Evolutionary conservation across 2,113 vertebrate genomes (phyloP).

Genomic region (Tyrannus savana): DNA sequence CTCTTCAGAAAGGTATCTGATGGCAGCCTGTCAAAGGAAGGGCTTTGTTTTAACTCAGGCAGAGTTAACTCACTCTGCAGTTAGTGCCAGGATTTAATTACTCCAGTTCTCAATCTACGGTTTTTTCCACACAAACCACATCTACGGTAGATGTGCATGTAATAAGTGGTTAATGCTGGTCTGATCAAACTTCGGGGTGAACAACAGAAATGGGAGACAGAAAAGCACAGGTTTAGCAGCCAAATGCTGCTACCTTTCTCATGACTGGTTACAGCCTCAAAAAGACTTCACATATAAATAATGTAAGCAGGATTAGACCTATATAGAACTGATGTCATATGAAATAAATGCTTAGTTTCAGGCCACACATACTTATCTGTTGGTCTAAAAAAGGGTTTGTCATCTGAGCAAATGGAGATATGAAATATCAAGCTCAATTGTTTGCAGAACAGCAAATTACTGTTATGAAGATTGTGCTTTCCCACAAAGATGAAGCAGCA

Average conservation of each 20-base stretch:
- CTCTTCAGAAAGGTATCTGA: conserved; percentile 73
- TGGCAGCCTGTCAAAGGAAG: conserved; percentile 53
- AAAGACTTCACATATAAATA: neutral
- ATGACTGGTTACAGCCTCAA: neutral
- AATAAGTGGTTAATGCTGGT: neutral
- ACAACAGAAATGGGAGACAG: neutral
- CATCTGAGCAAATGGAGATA: neutral
- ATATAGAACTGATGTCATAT: neutral
- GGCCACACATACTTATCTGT: neutral
- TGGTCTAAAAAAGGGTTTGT: neutral
- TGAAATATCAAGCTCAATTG: neutral
- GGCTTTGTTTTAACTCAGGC: conserved; percentile 51
- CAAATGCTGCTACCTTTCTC: neutral
- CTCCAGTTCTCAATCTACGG: neutral
- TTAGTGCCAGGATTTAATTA: conserved; percentile 44
- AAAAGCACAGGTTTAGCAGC: conserved; percentile 21
- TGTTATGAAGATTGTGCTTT: neutral
- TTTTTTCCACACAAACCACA: neutral
- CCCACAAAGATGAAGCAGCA: neutral
- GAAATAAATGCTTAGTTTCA: neutral
- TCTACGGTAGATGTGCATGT: neutral
- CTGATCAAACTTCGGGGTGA: neutral
- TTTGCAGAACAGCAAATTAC: neutral
- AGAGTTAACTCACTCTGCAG: conserved; percentile 27
- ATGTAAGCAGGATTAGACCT: conserved; percentile 11